Conservation (phyloP, 2,797 vertebrate species). For the Epinephelus malabaricus region DNA sequence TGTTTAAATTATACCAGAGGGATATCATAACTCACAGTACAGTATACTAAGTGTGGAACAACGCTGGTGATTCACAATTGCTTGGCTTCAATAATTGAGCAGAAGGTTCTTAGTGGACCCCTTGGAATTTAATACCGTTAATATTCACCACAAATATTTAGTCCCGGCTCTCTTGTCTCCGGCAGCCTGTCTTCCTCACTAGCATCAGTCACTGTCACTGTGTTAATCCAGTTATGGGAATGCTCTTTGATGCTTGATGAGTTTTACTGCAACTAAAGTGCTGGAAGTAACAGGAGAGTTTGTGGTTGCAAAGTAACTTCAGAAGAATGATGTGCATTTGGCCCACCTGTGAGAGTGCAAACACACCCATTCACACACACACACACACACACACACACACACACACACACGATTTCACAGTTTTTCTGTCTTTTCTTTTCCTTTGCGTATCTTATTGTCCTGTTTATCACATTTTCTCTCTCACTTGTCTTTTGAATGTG, state of each 20-base stretch:
- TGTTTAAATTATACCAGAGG: background rate
- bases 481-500: constrained; percentile 28
- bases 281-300: constrained; percentile 47
- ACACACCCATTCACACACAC: background rate
- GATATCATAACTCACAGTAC: background rate
- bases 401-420: background rate
- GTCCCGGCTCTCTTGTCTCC: constrained; percentile 21
- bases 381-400: background rate
- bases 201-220: constrained; percentile 47
- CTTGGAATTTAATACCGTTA: constrained; percentile 40
- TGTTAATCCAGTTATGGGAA: constrained; percentile 47
- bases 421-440: background rate
- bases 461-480: constrained; percentile 21
- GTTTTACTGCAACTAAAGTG: constrained; percentile 41
- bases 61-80: constrained; percentile 31
- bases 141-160: constrained; percentile 51
- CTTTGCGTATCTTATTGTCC: background rate
- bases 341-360: constrained; percentile 54
- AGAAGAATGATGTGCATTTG: constrained; percentile 56
- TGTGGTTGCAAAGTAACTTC: constrained; percentile 58
- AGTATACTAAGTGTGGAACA: background rate
- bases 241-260: constrained; percentile 47
- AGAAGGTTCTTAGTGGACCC: constrained; percentile 7
- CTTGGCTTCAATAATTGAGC: constrained; percentile 12
- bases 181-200: constrained; percentile 19